These are phyloP conservation scores for Drosophila demipolita DNA, from an alignment of 2,888 invertebrate species.

Conservation along the genomic window DNA sequence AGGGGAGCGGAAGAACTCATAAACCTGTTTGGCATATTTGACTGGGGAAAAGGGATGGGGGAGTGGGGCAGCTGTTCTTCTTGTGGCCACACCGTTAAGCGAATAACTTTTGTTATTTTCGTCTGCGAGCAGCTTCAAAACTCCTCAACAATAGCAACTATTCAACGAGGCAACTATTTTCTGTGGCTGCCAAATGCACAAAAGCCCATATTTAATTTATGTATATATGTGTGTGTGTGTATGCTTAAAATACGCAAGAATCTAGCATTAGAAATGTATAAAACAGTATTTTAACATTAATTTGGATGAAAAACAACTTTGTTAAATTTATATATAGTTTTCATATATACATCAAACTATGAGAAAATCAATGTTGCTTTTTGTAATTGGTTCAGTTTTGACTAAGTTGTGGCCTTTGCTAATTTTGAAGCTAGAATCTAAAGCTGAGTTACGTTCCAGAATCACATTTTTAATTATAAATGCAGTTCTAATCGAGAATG, in stretches of 20 bases:
- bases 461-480: background rate
- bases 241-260: background rate
- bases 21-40: conserved; percentile 57
- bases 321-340: background rate
- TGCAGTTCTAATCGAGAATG: background rate
- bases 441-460: fast-evolving
- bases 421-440: background rate
- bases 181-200: conserved; percentile 41
- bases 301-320: background rate
- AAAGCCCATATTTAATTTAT: background rate
- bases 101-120: conserved; percentile 64
- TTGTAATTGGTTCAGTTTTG: background rate
- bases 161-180: conserved; percentile 45
- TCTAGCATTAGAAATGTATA: background rate
- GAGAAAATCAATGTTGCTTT: background rate
- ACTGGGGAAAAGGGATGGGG: too few species aligned
- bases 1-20: conserved; percentile 18
- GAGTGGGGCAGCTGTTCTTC: conserved; percentile 12
- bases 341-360: background rate
- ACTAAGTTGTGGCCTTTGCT: background rate
- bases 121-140: conserved; percentile 5
- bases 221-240: background rate
- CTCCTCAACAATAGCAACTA: conserved; percentile 6
- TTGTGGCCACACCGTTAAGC: conserved; percentile 47
- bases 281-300: background rate